Evolutionary conservation across 2,797 vertebrate species (phyloP).

Genomic region (Falco peregrinus): DNA sequence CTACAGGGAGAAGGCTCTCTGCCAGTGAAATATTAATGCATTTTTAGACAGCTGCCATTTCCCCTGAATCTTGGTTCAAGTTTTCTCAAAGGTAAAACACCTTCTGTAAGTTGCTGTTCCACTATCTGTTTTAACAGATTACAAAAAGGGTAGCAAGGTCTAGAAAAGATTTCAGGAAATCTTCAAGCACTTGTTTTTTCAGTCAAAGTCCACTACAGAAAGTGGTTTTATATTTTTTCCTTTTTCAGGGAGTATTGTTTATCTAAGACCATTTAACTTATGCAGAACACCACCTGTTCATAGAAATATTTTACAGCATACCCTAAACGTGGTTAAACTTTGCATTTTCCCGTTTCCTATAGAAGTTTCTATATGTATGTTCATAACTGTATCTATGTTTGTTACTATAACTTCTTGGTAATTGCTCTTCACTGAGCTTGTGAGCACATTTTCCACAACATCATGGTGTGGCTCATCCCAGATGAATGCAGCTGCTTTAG

Average conservation of each 20-base stretch:
- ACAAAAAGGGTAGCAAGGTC: not conserved
- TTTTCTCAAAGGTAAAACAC: not conserved
- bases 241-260: not conserved
- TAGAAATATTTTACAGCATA: not conserved
- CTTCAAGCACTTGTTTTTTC: not conserved
- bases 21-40: constrained; percentile 71
- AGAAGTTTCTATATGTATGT: no score
- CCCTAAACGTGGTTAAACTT: not conserved
- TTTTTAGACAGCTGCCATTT: constrained; percentile 55
- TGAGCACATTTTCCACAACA: not conserved
- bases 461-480: not conserved
- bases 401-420: not conserved
- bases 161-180: not conserved
- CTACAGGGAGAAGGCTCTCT: constrained; percentile 65
- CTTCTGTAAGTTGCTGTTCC: not conserved
- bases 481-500: not conserved
- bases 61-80: constrained; percentile 15
- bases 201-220: not conserved
- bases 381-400: not conserved
- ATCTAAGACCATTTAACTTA: not conserved
- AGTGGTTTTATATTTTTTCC: not conserved
- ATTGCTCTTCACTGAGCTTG: not conserved
- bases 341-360: not conserved
- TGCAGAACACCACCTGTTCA: not conserved
- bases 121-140: not conserved